Evolutionary conservation across 2,888 invertebrate species (phyloP).

Genomic region (Acanthosepion pharaonis): DNA sequence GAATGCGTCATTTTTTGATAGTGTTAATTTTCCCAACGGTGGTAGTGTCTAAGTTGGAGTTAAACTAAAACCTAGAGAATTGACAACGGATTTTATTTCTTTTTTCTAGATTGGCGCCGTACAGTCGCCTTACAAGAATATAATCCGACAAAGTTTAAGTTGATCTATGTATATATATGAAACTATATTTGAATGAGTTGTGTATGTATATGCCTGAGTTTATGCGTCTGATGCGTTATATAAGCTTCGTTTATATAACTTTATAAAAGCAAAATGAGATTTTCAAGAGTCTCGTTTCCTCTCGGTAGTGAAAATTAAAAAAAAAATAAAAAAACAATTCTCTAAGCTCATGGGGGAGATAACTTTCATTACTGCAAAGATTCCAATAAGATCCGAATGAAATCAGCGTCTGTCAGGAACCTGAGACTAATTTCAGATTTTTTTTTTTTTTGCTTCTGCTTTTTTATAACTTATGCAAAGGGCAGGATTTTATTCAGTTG

Average conservation of each 20-base stretch:
- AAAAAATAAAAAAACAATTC: background rate
- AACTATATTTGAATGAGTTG: too few species aligned
- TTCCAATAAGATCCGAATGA: background rate
- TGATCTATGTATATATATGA: too few species aligned
- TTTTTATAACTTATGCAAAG: background rate
- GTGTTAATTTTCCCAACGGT: too few species aligned
- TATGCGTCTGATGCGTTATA: background rate
- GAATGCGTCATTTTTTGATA: too few species aligned
- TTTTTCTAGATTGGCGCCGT: too few species aligned
- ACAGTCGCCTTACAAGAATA: too few species aligned
- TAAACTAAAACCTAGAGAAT: too few species aligned
- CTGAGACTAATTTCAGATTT: background rate
- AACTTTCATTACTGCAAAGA: background rate
- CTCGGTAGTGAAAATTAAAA: background rate
- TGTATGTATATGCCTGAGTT: background rate
- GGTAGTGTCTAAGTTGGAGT: too few species aligned
- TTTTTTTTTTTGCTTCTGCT: background rate
- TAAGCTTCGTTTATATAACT: background rate
- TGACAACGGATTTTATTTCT: too few species aligned
- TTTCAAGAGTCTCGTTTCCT: background rate
- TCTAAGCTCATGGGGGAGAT: background rate
- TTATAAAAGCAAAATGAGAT: background rate
- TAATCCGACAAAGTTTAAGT: too few species aligned
- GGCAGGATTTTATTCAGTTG: background rate
- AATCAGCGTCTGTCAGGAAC: background rate